Base-by-base conservation (phyloP, 2,797 vertebrate genomes). In the Eulemur albifrons region DNA sequence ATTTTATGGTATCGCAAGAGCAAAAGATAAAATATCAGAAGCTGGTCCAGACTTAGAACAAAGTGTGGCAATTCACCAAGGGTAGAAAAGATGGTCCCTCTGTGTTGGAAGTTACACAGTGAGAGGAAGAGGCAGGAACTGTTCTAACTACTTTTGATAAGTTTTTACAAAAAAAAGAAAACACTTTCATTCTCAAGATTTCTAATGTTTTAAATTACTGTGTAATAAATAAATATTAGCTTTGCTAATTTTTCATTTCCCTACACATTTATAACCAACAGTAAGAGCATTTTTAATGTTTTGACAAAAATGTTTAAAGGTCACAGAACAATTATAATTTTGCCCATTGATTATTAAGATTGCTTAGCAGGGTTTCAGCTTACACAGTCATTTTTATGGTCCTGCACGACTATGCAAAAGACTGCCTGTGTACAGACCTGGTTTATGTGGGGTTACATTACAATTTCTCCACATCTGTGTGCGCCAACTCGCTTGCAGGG, bases 161-260 rank as follows among this genome's bases (percentile, higher is more conserved):
- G 20, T 32, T 61, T 83, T 90, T 90, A 75, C 21, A 65, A 67
- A 72, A 70, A 69, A 79, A 87, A 80, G 69, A 63, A 93, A 95
- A 48, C 17, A 77, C 30, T 61, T 48, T 76, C 40, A 89, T 82
- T 96, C 83, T 89, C 32, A 83, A 12, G 52, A 59, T 92, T 94
- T 94, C 72, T 82, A 72, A 90, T 61, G 48, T 92, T 88, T 95
- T 80, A 77, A 86, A 87, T 96, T 93, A 85, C 2, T 73, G 38
- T 38, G 15, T 79, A 79, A 69, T 84, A n/a, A 83, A 77, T 83
- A 94, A 94, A 96, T 80, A 77, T 87, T 85, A 32, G 63, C 70
- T 85, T 88, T 96, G 61, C 69, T 88, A 90, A 90, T 92, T 96
- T 95, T 96, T 88, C 76, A 93, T 85, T 95, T 95, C 93, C 81